Evolutionary conservation across 1,140 invertebrate species (phyloP), one percentile per base, ranked within the genome.

Genomic region (Bicyclus anynana): DNA sequence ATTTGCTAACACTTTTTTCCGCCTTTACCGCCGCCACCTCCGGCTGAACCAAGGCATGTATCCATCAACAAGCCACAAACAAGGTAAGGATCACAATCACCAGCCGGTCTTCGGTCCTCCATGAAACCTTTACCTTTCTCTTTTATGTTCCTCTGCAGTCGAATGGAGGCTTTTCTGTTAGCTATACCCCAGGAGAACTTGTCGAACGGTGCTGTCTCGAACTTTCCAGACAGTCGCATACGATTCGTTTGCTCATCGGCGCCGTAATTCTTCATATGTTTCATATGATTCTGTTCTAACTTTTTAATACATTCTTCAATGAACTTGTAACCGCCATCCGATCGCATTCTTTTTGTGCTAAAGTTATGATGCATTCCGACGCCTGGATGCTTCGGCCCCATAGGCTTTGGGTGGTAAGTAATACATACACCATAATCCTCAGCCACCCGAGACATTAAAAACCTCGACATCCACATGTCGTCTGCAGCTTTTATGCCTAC

Each of bases 301-400:
- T 93, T 95, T 71, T 97, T 95, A 65, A 95, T 95, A 6, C 94
- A 94, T 66, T 93, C 93, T 78, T 95, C 93, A 61, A 96, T 95
- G 77, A 84, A 78, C 77, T 90, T 81, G 63, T 91, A 92, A 2
- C 97, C 97, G 53, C 94, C 94, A 0, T 95, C 92, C 20, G 93
- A 91, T 40, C 97, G 91, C 96, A 98, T 98, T 3, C 90, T 84
- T 67, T 94, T 93, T 0, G 97, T 98, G 21, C 95, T 97, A 89
- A 97, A 98, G 78, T 99, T 98, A 21, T 94, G 95, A 70, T 95
- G 94, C 44, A 96, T 96, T 0, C 97, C 97, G 35, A 97, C 95
- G 6, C 97, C 97, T 77, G 98, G 98, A 95, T 97, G 98, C 94
- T 97, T 97, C 62, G 94, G 91, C n/a, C 91, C 88, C 79, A 95